Evolutionary conservation across 2,888 invertebrate genomes (phyloP).

Genomic region (Perizoma affinitatum): DNA sequence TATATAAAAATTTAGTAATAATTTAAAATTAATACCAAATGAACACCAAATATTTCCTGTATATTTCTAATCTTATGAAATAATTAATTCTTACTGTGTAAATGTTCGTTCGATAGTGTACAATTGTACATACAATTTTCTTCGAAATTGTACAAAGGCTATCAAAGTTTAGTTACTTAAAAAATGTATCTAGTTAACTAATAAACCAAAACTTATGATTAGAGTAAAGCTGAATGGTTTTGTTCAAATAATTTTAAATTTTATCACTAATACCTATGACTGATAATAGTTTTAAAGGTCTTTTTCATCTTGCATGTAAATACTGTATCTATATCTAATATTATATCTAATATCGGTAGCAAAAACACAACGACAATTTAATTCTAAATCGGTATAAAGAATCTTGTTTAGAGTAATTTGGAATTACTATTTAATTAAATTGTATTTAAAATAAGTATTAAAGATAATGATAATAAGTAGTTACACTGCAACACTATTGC

Average conservation of each 20-base stretch:
- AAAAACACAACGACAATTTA: constrained; percentile 80
- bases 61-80: constrained; percentile 75
- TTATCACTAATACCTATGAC: constrained; percentile 68
- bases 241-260: constrained; percentile 38
- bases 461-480: constrained; percentile 47
- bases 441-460: constrained; percentile 36
- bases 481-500: constrained; percentile 69
- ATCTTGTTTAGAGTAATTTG: constrained; percentile 45
- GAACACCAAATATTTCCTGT: constrained; percentile 76
- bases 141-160: constrained; percentile 38
- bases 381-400: constrained; percentile 80
- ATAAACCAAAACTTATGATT: constrained; percentile 45
- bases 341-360: constrained; percentile 52
- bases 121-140: constrained; percentile 40
- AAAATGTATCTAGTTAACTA: constrained; percentile 34
- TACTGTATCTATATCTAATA: constrained; percentile 50
- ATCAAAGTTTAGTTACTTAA: constrained; percentile 26
- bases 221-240: constrained; percentile 35
- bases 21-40: constrained; percentile 59
- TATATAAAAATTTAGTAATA: constrained; percentile 39
- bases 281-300: constrained; percentile 68
- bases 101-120: constrained; percentile 19
- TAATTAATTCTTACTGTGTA: constrained; percentile 38
- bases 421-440: constrained; percentile 40
- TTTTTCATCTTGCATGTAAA: constrained; percentile 61